A percentile compares a stretch with the other conserved stretches of the same genome.
These are phyloP conservation scores for Mobula birostris DNA, from an alignment of 2,113 vertebrate species.

Conservation along the genomic window DNA sequence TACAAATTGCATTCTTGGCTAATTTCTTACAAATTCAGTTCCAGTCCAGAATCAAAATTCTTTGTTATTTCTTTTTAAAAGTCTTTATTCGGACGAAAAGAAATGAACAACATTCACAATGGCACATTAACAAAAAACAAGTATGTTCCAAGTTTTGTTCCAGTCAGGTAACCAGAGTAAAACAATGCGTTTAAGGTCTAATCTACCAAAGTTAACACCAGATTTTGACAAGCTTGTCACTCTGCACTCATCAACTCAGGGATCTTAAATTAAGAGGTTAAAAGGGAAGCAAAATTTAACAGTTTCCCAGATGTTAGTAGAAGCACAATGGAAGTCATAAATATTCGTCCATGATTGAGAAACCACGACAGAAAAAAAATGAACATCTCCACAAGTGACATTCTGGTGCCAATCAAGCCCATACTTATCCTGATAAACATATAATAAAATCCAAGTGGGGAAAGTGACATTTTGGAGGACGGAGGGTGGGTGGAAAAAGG, in stretches of 20 bases:
- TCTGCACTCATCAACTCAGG: neutral
- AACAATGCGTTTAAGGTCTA: neutral
- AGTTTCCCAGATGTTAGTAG: neutral
- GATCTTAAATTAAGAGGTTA: neutral
- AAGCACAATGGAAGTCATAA: neutral
- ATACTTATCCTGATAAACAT: neutral
- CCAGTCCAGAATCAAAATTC: too few species aligned
- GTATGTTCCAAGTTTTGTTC: neutral
- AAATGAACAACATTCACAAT: neutral
- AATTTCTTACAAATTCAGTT: neutral
- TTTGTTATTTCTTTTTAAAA: neutral
- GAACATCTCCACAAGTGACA: constrained; percentile 18
- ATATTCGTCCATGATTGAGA: constrained; percentile 26
- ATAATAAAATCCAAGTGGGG: neutral
- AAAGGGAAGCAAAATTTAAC: neutral
- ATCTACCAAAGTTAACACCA: neutral
- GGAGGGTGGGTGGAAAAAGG: constrained; percentile 10
- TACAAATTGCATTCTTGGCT: neutral
- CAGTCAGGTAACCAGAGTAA: neutral
- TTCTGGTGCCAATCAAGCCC: neutral
- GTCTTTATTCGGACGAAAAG: neutral
- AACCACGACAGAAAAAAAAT: constrained; percentile 42
- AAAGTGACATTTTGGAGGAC: constrained; percentile 31
- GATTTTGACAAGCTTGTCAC: neutral
- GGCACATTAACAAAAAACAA: neutral